Percentiles rank a stretch among this genome's conserved stretches.
Conservation (phyloP, 2,113 vertebrate genomes). For the Microcebus jonahi region DNA sequence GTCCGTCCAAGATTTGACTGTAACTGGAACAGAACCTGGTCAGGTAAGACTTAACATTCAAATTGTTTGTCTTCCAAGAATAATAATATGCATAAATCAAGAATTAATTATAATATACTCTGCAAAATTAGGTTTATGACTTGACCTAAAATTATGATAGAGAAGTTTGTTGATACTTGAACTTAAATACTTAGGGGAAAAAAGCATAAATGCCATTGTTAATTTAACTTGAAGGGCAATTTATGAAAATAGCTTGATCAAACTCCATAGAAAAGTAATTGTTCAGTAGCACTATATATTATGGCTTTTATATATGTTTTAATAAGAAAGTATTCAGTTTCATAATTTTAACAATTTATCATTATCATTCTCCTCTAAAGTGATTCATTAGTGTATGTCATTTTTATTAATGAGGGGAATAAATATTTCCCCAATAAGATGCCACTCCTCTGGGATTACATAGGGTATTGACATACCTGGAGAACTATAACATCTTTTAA, state of each 20-base stretch:
- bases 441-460: not conserved
- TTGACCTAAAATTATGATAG: constrained; percentile 25
- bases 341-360: not conserved
- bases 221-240: not conserved
- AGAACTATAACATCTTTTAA: constrained; percentile 10
- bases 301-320: not conserved
- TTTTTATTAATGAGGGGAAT: not conserved
- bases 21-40: constrained; percentile 92
- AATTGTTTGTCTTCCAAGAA: constrained; percentile 59
- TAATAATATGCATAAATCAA: constrained; percentile 33
- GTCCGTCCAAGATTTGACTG: constrained; percentile 96
- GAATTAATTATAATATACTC: not conserved
- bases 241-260: constrained; percentile 1
- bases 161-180: constrained; percentile 1
- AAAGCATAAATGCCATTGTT: not conserved
- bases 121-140: constrained; percentile 42
- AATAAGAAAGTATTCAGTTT: not conserved
- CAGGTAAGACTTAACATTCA: constrained; percentile 89
- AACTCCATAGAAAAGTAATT: not conserved
- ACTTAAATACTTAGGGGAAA: not conserved
- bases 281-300: not conserved
- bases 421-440: constrained; percentile 14
- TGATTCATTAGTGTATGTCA: not conserved
- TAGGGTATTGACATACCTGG: not conserved
- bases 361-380: not conserved